A percentile compares a stretch with the other conserved stretches of the same genome.
Conservation (phyloP, 2,113 vertebrate species). For the Perca flavescens region DNA sequence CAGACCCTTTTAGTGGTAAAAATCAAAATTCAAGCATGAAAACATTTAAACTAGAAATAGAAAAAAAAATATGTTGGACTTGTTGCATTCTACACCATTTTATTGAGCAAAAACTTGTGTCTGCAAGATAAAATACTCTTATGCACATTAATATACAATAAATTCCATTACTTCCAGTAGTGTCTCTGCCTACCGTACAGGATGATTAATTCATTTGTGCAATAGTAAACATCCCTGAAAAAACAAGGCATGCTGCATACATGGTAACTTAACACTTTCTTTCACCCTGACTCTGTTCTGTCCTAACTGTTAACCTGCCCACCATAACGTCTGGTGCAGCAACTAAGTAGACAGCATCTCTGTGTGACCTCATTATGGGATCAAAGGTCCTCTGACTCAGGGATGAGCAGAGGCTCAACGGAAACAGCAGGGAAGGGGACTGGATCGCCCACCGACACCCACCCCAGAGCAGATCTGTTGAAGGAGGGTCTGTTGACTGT, state of each 20-base stretch:
- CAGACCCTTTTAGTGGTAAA: not conserved
- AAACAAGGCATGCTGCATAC: constrained; percentile 13
- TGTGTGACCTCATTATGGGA: constrained; percentile 44
- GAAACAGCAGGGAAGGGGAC: constrained; percentile 80
- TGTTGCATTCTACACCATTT: constrained; percentile 46
- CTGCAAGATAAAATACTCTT: constrained; percentile 46
- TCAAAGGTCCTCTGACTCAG: constrained; percentile 97
- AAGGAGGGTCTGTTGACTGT: constrained; percentile 89
- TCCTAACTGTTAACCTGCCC: constrained; percentile 13
- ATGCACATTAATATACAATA: constrained; percentile 69
- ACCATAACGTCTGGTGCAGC: constrained; percentile 33
- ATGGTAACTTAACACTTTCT: constrained; percentile 18
- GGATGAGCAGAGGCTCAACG: constrained; percentile 79
- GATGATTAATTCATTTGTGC: constrained; percentile 4
- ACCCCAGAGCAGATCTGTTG: constrained; percentile 94
- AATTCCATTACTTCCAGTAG: constrained; percentile 30
- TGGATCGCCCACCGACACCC: constrained; percentile 84
- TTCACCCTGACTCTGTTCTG: constrained; percentile 36
- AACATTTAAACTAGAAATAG: not conserved
- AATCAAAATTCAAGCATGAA: not conserved
- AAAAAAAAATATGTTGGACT: not conserved
- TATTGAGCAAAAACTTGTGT: constrained; percentile 57
- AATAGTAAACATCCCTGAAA: constrained; percentile 24
- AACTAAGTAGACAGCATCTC: constrained; percentile 43
- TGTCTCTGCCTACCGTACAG: constrained; percentile 8